Evolutionary conservation across 2,113 vertebrate species (phyloP).

Genomic region (Poeciliopsis occidentalis): DNA sequence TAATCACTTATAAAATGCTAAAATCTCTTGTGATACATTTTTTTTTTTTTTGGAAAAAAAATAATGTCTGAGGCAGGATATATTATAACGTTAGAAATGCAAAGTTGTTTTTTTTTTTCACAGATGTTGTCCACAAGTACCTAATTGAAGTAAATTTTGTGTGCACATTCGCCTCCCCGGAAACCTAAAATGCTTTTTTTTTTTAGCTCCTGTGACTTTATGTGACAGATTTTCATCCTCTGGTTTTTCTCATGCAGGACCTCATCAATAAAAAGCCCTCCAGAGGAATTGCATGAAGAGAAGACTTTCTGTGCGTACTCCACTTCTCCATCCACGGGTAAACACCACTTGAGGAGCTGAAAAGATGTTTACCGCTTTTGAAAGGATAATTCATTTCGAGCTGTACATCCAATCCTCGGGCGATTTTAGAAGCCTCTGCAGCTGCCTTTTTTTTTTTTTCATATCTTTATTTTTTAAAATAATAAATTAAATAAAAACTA

Average conservation of each 20-base stretch:
- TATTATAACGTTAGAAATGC: no score
- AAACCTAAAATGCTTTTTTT: neutral
- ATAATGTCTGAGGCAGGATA: no score
- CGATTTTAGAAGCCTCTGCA: neutral
- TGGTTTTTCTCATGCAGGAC: constrained; percentile 11
- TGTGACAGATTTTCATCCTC: neutral
- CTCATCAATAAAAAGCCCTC: constrained; percentile 7
- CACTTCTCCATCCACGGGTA: neutral
- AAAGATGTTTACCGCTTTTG: constrained; percentile 28
- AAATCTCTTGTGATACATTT: no score
- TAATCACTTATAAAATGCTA: no score
- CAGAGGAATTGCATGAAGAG: neutral
- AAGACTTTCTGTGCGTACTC: constrained; percentile 15
- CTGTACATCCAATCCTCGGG: constrained; percentile 2
- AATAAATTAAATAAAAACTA: neutral
- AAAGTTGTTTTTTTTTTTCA: no score
- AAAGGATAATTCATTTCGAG: neutral
- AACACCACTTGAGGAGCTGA: neutral
- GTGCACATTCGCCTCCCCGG: neutral
- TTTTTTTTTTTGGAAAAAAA: no score
- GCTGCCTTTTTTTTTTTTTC: neutral
- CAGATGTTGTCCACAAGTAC: no score
- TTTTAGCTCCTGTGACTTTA: neutral
- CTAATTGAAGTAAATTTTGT: no score
- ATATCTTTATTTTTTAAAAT: neutral